Conservation (phyloP, 2,888 invertebrate species). For the Prionchulus punctatus region DNA sequence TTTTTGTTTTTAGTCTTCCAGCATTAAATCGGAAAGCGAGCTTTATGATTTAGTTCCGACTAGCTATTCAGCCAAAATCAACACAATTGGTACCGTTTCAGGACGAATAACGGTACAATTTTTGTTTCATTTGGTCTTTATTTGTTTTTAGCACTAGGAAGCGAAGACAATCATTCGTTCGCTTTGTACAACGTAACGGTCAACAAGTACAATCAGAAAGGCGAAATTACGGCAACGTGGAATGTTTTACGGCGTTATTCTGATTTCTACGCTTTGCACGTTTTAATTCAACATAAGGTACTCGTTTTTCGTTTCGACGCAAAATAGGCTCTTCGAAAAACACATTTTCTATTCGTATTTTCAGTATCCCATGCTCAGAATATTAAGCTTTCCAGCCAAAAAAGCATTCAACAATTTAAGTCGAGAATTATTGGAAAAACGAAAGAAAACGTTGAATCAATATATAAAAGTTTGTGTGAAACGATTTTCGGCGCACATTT, state of each 20-base stretch:
- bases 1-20: no score
- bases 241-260: slow-evolving; percentile 80
- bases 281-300: slow-evolving; percentile 50
- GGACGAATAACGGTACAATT: no score
- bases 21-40: no score
- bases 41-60: no score
- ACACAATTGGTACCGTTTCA: no score
- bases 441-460: slow-evolving; percentile 55
- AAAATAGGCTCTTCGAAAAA: no score
- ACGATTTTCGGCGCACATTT: no score
- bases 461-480: slow-evolving; percentile 58
- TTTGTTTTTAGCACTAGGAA: slow-evolving; percentile 19
- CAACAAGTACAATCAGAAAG: slow-evolving; percentile 12
- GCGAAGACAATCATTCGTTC: slow-evolving; percentile 26
- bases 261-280: slow-evolving; percentile 75
- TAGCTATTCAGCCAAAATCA: no score
- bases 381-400: slow-evolving; percentile 70
- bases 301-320: not conserved
- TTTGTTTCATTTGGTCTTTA: not conserved
- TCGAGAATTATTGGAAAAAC: slow-evolving; percentile 54
- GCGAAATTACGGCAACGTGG: slow-evolving; percentile 41
- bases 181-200: slow-evolving; percentile 29
- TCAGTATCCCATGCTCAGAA: slow-evolving; percentile 59
- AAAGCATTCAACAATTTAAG: slow-evolving; percentile 86
- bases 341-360: slow-evolving; percentile 20